These are phyloP conservation scores for Tragelaphus buxtoni DNA, from an alignment of 2,113 vertebrate genomes.

Conservation along the genomic window DNA sequence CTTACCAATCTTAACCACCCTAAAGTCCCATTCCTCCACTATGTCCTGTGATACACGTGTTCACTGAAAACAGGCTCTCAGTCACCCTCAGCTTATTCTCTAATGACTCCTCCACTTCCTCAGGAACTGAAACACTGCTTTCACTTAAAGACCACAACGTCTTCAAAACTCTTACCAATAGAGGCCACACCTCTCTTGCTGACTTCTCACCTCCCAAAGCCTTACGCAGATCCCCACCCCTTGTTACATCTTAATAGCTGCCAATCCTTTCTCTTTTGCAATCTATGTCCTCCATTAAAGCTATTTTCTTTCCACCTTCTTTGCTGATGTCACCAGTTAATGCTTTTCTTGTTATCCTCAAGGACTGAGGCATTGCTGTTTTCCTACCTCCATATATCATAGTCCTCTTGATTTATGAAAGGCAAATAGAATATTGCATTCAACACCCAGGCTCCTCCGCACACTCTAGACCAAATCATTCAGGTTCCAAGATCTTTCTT, in stretches of 20 bases:
- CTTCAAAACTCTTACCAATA: neutral
- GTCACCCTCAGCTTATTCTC: neutral
- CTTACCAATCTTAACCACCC: neutral
- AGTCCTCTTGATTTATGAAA: neutral
- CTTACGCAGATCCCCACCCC: neutral
- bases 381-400: neutral
- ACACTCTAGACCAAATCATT: neutral
- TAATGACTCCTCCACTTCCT: neutral
- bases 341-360: neutral
- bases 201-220: neutral
- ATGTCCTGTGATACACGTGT: neutral
- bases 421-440: neutral
- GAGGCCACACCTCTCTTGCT: neutral
- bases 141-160: neutral
- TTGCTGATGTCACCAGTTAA: neutral
- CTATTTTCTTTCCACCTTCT: neutral
- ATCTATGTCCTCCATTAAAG: neutral
- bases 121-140: neutral
- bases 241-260: neutral
- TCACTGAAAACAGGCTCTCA: neutral
- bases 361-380: neutral
- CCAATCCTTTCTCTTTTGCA: neutral
- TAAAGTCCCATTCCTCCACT: neutral
- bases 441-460: neutral
- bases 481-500: neutral